phyloP scores from a whole-genome alignment of 2,797 vertebrate species.

The Silurus aristotelis region DNA sequence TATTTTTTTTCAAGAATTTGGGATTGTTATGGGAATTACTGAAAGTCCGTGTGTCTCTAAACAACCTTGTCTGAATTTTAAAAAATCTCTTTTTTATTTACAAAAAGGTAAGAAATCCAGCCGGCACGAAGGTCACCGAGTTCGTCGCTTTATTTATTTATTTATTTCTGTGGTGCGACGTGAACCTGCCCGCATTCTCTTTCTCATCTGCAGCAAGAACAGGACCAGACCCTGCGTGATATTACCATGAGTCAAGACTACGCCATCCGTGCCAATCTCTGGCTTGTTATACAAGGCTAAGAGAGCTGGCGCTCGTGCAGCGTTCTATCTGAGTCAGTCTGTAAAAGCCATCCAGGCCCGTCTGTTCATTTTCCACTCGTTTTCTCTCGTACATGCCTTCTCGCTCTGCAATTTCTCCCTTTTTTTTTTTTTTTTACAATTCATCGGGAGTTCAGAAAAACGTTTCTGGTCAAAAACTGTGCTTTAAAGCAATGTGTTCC shows the following conservation, averaged over 20 bases:
- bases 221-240: slow-evolving; percentile 56
- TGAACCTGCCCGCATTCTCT: slow-evolving; percentile 29
- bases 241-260: slow-evolving; percentile 52
- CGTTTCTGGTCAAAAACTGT: no score
- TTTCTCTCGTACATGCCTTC: slow-evolving; percentile 42
- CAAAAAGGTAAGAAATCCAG: no score
- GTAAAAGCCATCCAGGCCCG: slow-evolving; percentile 56
- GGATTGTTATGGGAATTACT: no score
- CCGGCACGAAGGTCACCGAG: slow-evolving; percentile 42
- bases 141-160: slow-evolving; percentile 34
- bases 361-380: slow-evolving; percentile 55
- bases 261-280: slow-evolving; percentile 46
- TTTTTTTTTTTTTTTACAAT: slow-evolving; percentile 16
- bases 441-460: slow-evolving; percentile 11
- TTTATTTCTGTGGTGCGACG: slow-evolving; percentile 8
- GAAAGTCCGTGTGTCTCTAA: no score
- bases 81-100: no score
- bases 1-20: no score
- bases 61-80: no score
- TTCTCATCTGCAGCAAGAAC: slow-evolving; percentile 51
- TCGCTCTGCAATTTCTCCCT: slow-evolving; percentile 40
- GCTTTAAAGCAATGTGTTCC: no score
- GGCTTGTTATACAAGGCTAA: slow-evolving; percentile 53
- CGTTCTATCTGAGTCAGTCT: slow-evolving; percentile 56
- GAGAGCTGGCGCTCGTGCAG: slow-evolving; percentile 46